Evolutionary conservation across 2,113 vertebrate genomes (phyloP).

Genomic region (Fregetta grallaria): DNA sequence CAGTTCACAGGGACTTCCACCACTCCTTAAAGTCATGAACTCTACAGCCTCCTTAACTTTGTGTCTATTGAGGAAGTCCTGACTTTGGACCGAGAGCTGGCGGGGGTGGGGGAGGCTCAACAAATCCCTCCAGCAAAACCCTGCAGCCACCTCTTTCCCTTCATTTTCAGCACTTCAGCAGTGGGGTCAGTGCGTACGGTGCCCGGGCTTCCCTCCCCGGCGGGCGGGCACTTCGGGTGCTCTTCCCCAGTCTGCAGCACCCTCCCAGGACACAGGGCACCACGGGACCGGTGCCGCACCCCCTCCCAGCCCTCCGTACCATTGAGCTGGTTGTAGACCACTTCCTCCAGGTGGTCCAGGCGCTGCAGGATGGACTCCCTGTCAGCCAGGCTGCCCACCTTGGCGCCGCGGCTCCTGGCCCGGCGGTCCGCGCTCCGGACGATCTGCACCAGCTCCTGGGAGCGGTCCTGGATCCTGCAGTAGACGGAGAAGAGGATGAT

Average conservation of each 20-base stretch:
- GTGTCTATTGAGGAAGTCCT: background rate
- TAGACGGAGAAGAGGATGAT: constrained; percentile 97
- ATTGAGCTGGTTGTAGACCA: constrained; percentile 96
- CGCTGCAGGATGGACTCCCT: constrained; percentile 93
- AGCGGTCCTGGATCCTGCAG: constrained; percentile 95
- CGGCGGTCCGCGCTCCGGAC: constrained; percentile 86
- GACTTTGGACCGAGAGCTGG: background rate
- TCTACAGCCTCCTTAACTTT: constrained; percentile 2
- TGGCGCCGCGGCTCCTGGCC: constrained; percentile 82
- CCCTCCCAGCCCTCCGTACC: constrained; percentile 74
- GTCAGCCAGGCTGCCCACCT: constrained; percentile 85
- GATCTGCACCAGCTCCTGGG: constrained; percentile 88
- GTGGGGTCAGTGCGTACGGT: rapidly evolving
- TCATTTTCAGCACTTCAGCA: background rate
- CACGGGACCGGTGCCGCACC: rapidly evolving
- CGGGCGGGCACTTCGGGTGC: rapidly evolving
- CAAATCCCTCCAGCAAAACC: background rate
- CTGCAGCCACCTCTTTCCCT: background rate
- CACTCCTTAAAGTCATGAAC: background rate
- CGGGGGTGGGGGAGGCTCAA: background rate
- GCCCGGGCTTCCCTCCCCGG: background rate
- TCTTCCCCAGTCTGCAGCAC: background rate
- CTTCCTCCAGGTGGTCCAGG: constrained; percentile 93
- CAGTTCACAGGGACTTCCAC: rapidly evolving
- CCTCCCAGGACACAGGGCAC: background rate